Evolutionary conservation across 2,888 invertebrate species (phyloP).

Genomic region (Pollenia angustigena): DNA sequence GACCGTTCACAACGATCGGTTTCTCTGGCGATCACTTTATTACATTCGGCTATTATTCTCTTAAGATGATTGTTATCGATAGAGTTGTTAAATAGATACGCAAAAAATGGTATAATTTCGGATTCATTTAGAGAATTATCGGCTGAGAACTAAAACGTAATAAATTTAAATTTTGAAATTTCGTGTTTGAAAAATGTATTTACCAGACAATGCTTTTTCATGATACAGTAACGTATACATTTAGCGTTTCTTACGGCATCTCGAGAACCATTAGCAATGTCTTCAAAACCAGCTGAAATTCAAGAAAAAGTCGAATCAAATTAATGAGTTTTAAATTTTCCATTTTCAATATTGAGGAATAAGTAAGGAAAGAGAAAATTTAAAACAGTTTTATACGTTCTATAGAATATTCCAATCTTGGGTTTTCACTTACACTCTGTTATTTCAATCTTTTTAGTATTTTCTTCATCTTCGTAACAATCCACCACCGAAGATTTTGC

Average conservation of each 20-base stretch:
- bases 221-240: conserved; percentile 74
- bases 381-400: too few species aligned
- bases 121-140: conserved; percentile 56
- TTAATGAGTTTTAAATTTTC: neutral
- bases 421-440: conserved; percentile 64
- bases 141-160: conserved; percentile 45
- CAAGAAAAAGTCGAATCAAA: neutral
- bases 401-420: neutral
- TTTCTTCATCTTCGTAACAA: conserved; percentile 73
- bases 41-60: conserved; percentile 49
- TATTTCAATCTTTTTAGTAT: conserved; percentile 69
- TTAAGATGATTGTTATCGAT: conserved; percentile 46
- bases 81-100: conserved; percentile 56
- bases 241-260: conserved; percentile 71
- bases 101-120: conserved; percentile 62
- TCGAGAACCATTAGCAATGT: conserved; percentile 65
- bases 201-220: conserved; percentile 74
- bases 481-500: conserved; percentile 57
- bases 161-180: neutral
- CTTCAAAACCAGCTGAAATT: conserved; percentile 70
- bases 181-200: neutral
- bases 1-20: conserved; percentile 67
- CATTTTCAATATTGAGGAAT: neutral
- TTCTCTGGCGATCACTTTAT: conserved; percentile 45
- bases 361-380: neutral